Evolutionary conservation across 2,113 vertebrate species (phyloP), one percentile per base, ranked within the genome.

Genomic region (Verasper variegatus): DNA sequence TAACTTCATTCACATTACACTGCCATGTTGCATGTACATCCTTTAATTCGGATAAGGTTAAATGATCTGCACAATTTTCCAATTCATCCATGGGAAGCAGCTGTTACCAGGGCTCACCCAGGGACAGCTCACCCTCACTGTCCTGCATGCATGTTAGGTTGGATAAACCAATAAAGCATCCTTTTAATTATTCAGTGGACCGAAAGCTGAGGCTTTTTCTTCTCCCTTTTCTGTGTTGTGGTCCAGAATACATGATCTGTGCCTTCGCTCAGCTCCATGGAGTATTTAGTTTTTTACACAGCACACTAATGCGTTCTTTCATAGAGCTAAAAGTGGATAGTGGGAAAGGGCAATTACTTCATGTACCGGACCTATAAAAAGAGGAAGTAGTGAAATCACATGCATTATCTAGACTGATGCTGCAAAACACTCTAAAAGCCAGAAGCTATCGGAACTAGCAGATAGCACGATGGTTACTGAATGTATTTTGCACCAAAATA

Each of bases 131-230:
- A 93, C 75, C 87, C 69, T 88, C 68, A 84, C 71, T 78, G 76
- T 89, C 81, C 74, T n/a, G 84, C 79, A 78, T n/a, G 84, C 79
- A 82, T 85, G 85, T 76, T 74, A 71, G 84, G 75, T 74, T 73
- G 70, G 74, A 79, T 76, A 90, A 89, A 88, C 82, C 82, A 91
- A 87, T 90, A 92, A 89, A 88, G 88, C 72, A 87, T 66, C 81
- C 17, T 71, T 86, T 93, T 87, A 91, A 94, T 94, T 88, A 94
- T 94, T 94, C 81, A 94, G 82, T 74, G 64, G 74, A 82, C 60
- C 20, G 35, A 88, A 84, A 83, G 73, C 71, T 35, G 18, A 77
- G 68, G 74, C 57, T 86, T 76, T 71, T 76, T 54, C 63, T 75
- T 13, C 80, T 73, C 75, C n/a, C 42, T 60, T 71, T 68, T 83